Base-by-base conservation (phyloP, 2,113 vertebrate species). In the Barnardius zonarius region DNA sequence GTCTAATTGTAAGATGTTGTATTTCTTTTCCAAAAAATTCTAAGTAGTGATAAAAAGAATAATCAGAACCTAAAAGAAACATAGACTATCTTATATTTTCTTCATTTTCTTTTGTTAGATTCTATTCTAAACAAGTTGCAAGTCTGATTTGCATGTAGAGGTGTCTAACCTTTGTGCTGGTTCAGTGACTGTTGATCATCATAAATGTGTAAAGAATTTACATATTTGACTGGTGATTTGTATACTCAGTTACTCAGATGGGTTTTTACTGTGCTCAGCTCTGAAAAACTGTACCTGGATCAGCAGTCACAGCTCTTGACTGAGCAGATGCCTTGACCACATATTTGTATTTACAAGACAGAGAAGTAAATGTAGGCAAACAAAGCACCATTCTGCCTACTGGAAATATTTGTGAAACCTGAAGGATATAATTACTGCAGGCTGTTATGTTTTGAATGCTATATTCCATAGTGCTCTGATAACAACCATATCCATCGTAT, bases 331-430 rank as follows among this genome's bases (percentile, higher is more conserved):
- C 86, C 83, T 69, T 92, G 73, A 24, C 66, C 86, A 82, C 90
- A 86, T 89, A 93, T 92, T 92, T 93, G 7, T 93, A 25, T 93
- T 93, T 92, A 93, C 74, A 79, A 88, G 94, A 82, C 69, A 63
- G 48, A 88, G 69, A 61, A 55, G 77, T 76, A 48, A 82, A 76
- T 15, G 35, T 35, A 66, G 46, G 66, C 76, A 86, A 81, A 78
- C 72, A 78, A 77, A 64, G 37, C 46, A 46, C 59, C 37, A 3
- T 80, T 77, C 14, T 44, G 62, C 48, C 66, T 76, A 37, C 79
- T 46, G 90, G 80, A 62, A 78, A 23, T 88, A 69, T 92, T 69
- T 91, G 35, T 75, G 77, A 84, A 88, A 48, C 54, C 55, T 75
- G 24, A 84, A 66, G 61, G 7, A 16, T 78, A 4, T 30, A 33